Evolutionary conservation across 2,888 invertebrate genomes (phyloP).

Genomic region (Phoronis australis): DNA sequence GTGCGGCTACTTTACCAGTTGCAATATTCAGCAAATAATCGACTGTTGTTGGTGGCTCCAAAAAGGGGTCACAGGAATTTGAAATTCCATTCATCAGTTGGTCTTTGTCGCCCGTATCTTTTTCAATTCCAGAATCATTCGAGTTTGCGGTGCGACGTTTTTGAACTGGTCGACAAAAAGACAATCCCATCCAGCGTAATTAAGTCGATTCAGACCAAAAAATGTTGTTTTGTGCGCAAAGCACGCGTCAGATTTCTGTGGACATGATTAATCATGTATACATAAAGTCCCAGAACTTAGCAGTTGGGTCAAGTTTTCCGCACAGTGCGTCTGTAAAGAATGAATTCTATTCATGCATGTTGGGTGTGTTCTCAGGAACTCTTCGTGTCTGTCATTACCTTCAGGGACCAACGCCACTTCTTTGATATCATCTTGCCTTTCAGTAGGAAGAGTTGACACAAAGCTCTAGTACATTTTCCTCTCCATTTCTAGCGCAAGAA

Average conservation of each 20-base stretch:
- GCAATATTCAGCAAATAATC: too few species aligned
- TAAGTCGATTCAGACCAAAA: slow-evolving; percentile 9
- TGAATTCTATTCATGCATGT: slow-evolving; percentile 1
- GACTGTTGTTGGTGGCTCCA: too few species aligned
- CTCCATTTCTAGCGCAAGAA: slow-evolving; percentile 3
- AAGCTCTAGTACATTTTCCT: slow-evolving; percentile 3
- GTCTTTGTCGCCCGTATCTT: too few species aligned
- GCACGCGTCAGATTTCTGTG: neutral
- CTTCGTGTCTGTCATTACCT: neutral
- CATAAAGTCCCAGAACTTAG: slow-evolving; percentile 9
- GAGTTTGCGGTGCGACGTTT: too few species aligned
- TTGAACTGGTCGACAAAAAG: slow-evolving; percentile 9
- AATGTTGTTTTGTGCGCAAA: slow-evolving; percentile 1
- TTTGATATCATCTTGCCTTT: slow-evolving; percentile 2
- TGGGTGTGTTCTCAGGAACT: too few species aligned
- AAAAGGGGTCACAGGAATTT: too few species aligned
- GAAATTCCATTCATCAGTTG: too few species aligned
- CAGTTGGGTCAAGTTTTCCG: slow-evolving; percentile 6
- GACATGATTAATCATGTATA: too few species aligned
- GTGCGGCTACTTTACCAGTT: too few species aligned
- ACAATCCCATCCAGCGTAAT: slow-evolving; percentile 8
- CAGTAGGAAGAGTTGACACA: neutral
- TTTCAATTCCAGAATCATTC: too few species aligned
- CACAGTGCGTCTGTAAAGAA: slow-evolving; percentile 2
- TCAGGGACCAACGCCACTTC: neutral